A percentile compares a stretch with the other conserved stretches of the same genome.
These are phyloP conservation scores for Pterocles orientalis DNA, from an alignment of 2,113 vertebrate genomes.

Conservation along the genomic window DNA sequence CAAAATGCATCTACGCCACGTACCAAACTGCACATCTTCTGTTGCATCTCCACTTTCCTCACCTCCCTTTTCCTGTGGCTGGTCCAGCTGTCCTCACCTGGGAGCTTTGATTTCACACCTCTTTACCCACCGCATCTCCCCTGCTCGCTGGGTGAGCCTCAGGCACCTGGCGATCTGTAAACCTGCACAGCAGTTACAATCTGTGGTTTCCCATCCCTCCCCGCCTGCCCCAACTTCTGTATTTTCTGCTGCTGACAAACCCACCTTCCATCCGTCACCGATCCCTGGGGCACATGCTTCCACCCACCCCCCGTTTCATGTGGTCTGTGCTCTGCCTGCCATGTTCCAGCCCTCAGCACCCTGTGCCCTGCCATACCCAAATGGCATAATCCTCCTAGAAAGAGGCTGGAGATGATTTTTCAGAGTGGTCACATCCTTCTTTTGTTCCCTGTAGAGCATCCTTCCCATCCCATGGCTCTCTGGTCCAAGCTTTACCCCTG, in stretches of 20 bases:
- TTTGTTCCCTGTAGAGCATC: too few relatives aligned
- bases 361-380: background rate
- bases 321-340: background rate
- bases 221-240: background rate
- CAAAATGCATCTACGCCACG: background rate
- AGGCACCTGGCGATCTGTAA: background rate
- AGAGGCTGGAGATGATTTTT: background rate
- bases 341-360: background rate
- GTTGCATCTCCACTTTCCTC: constrained; percentile 1
- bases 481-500: too few relatives aligned
- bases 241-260: constrained; percentile 5
- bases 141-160: background rate
- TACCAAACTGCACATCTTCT: background rate
- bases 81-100: constrained; percentile 47
- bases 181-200: background rate
- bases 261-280: background rate
- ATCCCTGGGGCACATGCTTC: background rate
- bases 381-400: background rate
- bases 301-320: background rate
- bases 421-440: background rate
- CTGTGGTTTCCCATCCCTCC: background rate
- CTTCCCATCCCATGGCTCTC: background rate
- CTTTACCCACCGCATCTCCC: background rate
- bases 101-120: constrained; percentile 59
- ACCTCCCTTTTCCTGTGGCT: background rate